These are phyloP conservation scores for Salmo trutta DNA, from an alignment of 2,797 vertebrate species.

Conservation along the genomic window DNA sequence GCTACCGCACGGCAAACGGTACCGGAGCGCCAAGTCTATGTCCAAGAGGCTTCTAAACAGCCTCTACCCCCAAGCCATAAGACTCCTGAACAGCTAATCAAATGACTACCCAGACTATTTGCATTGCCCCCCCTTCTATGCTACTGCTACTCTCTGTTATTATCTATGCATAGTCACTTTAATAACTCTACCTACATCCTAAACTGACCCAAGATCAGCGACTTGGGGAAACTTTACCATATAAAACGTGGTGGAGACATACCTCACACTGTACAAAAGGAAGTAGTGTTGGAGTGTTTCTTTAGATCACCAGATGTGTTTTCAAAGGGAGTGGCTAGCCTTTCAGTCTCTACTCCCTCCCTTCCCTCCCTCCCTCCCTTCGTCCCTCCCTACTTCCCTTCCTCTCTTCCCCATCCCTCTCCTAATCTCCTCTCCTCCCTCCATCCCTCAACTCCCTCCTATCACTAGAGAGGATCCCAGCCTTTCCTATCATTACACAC, in stretches of 20 bases:
- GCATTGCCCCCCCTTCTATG: no score
- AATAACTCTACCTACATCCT: not conserved
- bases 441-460: not conserved
- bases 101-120: no score
- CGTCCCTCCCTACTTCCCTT: not conserved
- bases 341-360: constrained; percentile 15
- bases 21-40: no score
- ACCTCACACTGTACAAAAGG: constrained; percentile 17
- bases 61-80: no score
- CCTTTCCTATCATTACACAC: constrained; percentile 25
- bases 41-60: no score
- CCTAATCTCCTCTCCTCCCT: no score
- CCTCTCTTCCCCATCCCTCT: not conserved
- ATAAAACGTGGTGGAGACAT: constrained; percentile 17
- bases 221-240: not conserved
- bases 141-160: no score
- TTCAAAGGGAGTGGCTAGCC: constrained; percentile 24
- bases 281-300: constrained; percentile 11
- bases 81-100: no score
- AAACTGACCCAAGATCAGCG: not conserved
- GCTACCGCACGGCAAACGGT: no score
- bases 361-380: not conserved
- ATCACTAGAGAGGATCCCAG: not conserved
- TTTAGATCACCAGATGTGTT: constrained; percentile 47
- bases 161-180: no score